Evolutionary conservation across 2,888 invertebrate genomes (phyloP).

Genomic region (Apodemia zela): DNA sequence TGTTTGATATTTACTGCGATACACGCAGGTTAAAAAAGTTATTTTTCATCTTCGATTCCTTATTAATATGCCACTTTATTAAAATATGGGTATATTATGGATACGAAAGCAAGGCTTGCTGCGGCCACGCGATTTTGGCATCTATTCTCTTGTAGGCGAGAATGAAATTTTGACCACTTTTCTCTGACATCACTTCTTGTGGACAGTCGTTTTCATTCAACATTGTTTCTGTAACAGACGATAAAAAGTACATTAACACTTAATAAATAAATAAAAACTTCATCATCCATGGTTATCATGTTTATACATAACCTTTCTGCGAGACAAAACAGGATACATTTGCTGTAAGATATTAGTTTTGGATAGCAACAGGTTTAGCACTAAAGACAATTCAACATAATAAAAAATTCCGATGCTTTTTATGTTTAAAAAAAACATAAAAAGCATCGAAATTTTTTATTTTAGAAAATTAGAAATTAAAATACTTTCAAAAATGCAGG

Average conservation of each 20-base stretch:
- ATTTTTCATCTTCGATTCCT: conserved; percentile 15
- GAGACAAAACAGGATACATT: too few relatives aligned
- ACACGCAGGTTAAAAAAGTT: conserved; percentile 17
- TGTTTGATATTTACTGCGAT: conserved; percentile 28
- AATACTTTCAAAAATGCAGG: too few relatives aligned
- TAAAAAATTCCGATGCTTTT: too few relatives aligned
- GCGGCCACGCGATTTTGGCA: conserved; percentile 98
- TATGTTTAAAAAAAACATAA: too few relatives aligned
- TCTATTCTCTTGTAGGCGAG: conserved; percentile 97
- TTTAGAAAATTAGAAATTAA: too few relatives aligned
- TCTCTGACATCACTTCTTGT: conserved; percentile 88
- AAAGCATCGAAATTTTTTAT: too few relatives aligned
- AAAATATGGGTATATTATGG: conserved; percentile 44
- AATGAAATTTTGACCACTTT: conserved; percentile 90
- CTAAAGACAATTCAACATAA: too few relatives aligned
- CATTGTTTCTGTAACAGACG: conserved; percentile 87
- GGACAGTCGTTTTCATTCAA: conserved; percentile 94
- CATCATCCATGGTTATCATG: too few relatives aligned
- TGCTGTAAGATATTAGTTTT: too few relatives aligned
- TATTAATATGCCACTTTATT: conserved; percentile 16
- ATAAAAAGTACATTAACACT: background rate
- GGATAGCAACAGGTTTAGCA: too few relatives aligned
- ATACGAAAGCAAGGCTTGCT: conserved; percentile 73
- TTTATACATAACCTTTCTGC: too few relatives aligned
- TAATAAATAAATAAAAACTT: too few relatives aligned